Evolutionary conservation across 1,140 invertebrate genomes (phyloP).

Genomic region (Drosophila watanabei): DNA sequence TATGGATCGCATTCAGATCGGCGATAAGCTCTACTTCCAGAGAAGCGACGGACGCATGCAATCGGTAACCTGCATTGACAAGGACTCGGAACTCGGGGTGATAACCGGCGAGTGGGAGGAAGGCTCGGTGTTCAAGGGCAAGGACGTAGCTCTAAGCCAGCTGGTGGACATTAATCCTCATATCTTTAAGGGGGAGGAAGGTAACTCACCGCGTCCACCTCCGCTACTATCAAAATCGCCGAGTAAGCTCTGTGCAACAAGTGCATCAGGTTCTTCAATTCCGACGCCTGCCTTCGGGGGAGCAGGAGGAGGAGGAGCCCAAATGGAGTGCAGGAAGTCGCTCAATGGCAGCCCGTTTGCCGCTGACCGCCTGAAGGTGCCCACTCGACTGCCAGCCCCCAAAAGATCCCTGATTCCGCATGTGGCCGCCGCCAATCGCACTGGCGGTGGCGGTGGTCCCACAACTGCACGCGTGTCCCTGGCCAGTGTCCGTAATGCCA

Average conservation of each 20-base stretch:
- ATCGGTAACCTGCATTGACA: slow-evolving; percentile 23
- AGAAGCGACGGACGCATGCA: slow-evolving; percentile 56
- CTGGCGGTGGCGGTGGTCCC: not conserved
- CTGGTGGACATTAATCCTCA: not conserved
- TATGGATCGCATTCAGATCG: slow-evolving; percentile 56
- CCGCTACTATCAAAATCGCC: not conserved
- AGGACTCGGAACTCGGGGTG: slow-evolving; percentile 12
- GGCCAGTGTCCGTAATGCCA: not conserved
- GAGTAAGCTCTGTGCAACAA: not conserved
- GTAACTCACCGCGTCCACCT: not conserved
- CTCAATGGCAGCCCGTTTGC: not conserved
- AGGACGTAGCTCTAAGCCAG: not conserved
- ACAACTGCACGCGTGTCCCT: not conserved
- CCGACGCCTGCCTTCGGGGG: not conserved
- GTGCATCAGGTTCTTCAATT: not conserved
- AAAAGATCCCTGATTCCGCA: too few relatives aligned
- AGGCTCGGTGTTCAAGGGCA: not conserved
- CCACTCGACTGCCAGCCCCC: not conserved
- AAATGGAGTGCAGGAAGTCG: not conserved
- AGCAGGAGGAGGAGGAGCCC: not conserved
- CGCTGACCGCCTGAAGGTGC: not conserved
- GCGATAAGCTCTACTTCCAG: slow-evolving; percentile 39
- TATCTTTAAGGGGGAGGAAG: not conserved
- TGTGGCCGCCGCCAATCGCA: not conserved
- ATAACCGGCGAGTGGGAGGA: slow-evolving; percentile 51